Evolutionary conservation across 2,113 vertebrate species (phyloP).

Genomic region (Nerophis lumbriciformis): DNA sequence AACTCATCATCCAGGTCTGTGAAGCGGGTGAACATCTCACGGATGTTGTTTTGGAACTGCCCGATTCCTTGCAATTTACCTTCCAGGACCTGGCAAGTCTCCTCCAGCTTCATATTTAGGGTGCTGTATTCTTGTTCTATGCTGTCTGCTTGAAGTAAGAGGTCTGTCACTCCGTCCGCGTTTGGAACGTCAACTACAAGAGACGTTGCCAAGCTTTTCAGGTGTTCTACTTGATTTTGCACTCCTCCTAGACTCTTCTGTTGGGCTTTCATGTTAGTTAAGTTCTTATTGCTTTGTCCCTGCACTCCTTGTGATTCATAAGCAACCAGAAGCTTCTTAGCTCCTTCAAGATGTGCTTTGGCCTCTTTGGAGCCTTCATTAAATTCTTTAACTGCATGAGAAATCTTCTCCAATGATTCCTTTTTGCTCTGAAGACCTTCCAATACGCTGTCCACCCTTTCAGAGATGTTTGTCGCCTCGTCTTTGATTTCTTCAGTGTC

Average conservation of each 20-base stretch:
- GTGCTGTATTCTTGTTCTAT: conserved; percentile 76
- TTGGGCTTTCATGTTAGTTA: conserved; percentile 87
- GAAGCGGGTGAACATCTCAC: conserved; percentile 92
- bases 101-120: conserved; percentile 78
- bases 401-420: conserved; percentile 79
- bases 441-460: conserved; percentile 75
- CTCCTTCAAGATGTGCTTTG: conserved; percentile 75
- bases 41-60: conserved; percentile 91
- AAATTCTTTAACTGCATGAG: conserved; percentile 85
- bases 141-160: conserved; percentile 80
- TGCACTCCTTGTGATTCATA: conserved; percentile 80
- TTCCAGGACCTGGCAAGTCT: conserved; percentile 83
- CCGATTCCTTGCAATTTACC: conserved; percentile 93
- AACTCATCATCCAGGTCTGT: conserved; percentile 94
- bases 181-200: conserved; percentile 82
- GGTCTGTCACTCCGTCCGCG: conserved; percentile 80
- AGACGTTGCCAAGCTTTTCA: conserved; percentile 78
- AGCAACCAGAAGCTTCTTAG: conserved; percentile 79
- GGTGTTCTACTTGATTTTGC: conserved; percentile 77
- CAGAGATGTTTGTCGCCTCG: conserved; percentile 71
- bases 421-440: conserved; percentile 82
- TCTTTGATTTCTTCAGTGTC: conserved; percentile 79
- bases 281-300: conserved; percentile 84
- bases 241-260: conserved; percentile 82
- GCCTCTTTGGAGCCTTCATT: conserved; percentile 81